Conservation (phyloP, 2,113 vertebrate genomes). For the Percina caprodes region DNA sequence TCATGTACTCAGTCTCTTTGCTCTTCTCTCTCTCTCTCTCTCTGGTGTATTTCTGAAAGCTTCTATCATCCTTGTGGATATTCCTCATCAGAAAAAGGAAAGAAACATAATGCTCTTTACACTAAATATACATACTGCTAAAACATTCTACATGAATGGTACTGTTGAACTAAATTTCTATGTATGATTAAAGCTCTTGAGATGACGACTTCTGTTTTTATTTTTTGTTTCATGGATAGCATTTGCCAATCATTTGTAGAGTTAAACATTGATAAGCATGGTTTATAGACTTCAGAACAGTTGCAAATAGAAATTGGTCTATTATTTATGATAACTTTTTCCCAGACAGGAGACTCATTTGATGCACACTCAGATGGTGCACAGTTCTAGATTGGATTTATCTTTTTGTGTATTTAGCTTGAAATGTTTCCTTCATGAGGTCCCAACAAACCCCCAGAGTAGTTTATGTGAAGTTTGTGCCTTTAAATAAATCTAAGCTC, state of each 20-base stretch:
- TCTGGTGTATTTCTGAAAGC: constrained; percentile 79
- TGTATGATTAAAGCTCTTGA: constrained; percentile 86
- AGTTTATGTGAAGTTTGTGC: constrained; percentile 43
- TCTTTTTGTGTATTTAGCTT: no score
- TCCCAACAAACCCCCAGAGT: neutral
- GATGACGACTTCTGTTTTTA: constrained; percentile 65
- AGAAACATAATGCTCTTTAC: constrained; percentile 77
- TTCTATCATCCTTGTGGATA: constrained; percentile 80
- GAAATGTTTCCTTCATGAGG: no score
- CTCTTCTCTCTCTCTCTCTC: constrained; percentile 61
- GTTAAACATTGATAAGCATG: neutral
- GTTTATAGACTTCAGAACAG: neutral
- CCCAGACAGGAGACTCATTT: neutral
- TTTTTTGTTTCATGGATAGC: constrained; percentile 59
- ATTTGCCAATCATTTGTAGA: constrained; percentile 2
- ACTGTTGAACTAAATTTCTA: constrained; percentile 85
- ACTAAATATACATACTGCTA: constrained; percentile 83
- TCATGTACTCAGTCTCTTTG: constrained; percentile 80
- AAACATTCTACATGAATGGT: constrained; percentile 83
- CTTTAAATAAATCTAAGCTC: constrained; percentile 53
- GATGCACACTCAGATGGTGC: neutral
- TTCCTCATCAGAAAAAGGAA: constrained; percentile 77
- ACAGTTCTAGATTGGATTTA: no score
- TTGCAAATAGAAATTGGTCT: neutral
- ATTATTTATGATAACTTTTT: neutral